A percentile compares a stretch with the other conserved stretches of the same genome.
Evolutionary conservation across 2,797 vertebrate genomes (phyloP).

Genomic region (Eulemur mongoz): DNA sequence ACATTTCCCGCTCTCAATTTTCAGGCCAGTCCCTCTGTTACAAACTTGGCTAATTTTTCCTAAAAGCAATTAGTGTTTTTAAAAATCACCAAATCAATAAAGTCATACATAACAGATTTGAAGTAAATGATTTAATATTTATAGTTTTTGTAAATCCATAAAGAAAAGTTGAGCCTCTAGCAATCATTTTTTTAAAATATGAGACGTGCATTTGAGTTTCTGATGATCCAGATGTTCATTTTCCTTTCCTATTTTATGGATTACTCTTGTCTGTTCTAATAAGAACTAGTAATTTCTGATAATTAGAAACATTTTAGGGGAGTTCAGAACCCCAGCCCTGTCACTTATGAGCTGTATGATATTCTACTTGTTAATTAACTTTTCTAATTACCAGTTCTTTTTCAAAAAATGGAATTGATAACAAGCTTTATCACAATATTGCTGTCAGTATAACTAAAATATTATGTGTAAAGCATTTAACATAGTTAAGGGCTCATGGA

Average conservation of each 20-base stretch:
- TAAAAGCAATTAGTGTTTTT: neutral
- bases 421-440: neutral
- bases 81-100: neutral
- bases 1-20: no score
- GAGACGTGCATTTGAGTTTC: neutral
- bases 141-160: neutral
- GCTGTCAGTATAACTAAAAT: neutral
- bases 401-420: neutral
- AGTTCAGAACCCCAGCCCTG: neutral
- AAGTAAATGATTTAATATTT: neutral
- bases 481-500: neutral
- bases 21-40: no score
- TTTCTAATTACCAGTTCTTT: neutral
- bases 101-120: neutral
- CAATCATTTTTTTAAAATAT: neutral
- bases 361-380: neutral
- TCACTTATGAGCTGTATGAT: neutral
- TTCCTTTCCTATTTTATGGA: neutral
- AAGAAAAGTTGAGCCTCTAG: neutral
- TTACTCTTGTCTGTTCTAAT: neutral
- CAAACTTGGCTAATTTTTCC: neutral
- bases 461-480: neutral
- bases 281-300: neutral
- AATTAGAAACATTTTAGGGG: neutral
- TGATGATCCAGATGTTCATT: neutral